Percentiles rank a stretch among this genome's conserved stretches.
Conservation (phyloP, 2,888 invertebrate genomes). For the Cephus rjabovi region DNA sequence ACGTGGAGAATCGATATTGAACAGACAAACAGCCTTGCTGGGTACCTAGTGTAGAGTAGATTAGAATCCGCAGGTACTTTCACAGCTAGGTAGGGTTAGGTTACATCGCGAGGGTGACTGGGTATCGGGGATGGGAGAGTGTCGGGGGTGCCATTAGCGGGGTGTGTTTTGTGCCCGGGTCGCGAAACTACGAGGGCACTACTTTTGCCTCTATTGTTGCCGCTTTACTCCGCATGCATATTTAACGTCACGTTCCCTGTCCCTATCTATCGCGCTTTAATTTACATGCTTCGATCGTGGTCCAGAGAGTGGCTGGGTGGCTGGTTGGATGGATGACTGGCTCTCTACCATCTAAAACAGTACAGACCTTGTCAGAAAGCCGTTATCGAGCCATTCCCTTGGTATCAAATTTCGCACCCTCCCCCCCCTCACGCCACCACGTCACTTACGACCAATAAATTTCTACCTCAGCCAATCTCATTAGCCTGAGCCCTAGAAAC, state of each 20-base stretch:
- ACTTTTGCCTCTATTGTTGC: conserved; percentile 48
- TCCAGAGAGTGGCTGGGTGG: not conserved
- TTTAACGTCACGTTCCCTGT: conserved; percentile 46
- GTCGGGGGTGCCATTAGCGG: conserved; percentile 54
- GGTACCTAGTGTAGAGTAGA: conserved; percentile 7
- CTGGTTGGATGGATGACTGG: not conserved
- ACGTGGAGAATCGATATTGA: not conserved
- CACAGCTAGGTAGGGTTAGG: not conserved
- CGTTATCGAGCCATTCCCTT: not conserved
- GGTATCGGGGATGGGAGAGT: conserved; percentile 44
- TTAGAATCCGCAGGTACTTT: conserved; percentile 23
- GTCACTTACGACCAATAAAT: not conserved
- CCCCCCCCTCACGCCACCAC: not conserved
- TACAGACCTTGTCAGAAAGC: not conserved
- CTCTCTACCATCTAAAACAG: not conserved
- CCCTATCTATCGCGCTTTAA: conserved; percentile 36
- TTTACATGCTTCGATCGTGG: conserved; percentile 32
- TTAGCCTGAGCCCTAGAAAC: not conserved
- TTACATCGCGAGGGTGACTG: conserved; percentile 11
- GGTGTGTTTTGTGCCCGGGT: conserved; percentile 55
- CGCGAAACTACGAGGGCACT: conserved; percentile 27
- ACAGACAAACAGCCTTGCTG: conserved; percentile 12
- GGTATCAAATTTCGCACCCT: not conserved
- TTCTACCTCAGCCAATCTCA: not conserved
- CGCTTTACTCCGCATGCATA: conserved; percentile 57